Evolutionary conservation across 2,113 vertebrate genomes (phyloP).

Genomic region (Antechinus flavipes): DNA sequence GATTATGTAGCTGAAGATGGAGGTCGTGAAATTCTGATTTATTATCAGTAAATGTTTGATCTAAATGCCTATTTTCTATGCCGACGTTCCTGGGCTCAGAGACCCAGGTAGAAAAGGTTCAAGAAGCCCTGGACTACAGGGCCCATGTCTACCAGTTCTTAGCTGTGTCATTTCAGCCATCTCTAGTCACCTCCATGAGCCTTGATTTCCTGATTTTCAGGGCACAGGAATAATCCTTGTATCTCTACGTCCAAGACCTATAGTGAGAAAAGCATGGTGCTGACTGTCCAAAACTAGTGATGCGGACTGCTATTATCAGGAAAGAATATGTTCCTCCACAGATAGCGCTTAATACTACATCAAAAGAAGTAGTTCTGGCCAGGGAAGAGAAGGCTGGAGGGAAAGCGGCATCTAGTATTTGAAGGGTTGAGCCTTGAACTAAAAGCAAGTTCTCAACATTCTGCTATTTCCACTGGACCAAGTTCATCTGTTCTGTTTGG

Average conservation of each 20-base stretch:
- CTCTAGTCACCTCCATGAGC: not conserved
- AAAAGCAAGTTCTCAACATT: not conserved
- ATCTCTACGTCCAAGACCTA: not conserved
- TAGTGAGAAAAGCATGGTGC: not conserved
- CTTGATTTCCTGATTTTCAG: not conserved
- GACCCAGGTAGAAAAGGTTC: no score
- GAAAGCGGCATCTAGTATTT: not conserved
- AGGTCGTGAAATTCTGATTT: no score
- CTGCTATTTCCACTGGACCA: not conserved
- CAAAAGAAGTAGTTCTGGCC: not conserved
- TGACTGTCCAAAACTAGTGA: not conserved
- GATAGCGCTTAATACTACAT: not conserved
- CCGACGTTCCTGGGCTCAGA: no score
- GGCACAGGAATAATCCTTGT: not conserved
- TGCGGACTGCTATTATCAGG: not conserved
- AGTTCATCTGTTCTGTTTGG: not conserved
- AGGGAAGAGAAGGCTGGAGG: not conserved
- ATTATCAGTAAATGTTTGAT: no score
- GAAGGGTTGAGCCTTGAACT: not conserved
- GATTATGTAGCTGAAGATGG: no score
- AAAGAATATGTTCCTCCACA: not conserved
- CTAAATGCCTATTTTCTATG: no score
- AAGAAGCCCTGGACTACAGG: no score
- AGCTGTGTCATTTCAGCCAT: not conserved
- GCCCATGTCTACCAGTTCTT: not conserved